phyloP scores from a whole-genome alignment of 2,113 vertebrate species.

The Lontra canadensis region DNA sequence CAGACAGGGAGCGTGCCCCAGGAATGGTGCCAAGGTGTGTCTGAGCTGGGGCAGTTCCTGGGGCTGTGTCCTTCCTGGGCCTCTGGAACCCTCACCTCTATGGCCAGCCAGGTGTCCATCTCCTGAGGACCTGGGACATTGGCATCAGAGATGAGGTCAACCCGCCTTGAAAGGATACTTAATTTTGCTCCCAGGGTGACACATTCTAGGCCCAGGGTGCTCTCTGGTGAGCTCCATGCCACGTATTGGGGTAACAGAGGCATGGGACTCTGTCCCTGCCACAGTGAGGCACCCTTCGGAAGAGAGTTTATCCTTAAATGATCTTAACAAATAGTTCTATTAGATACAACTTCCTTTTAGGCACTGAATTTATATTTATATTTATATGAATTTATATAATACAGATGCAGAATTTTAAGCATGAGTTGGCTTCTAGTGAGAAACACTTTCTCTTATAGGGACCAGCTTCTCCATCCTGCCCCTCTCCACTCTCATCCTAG shows the following conservation, averaged over 20 bases:
- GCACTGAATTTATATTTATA: too few species aligned
- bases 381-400: too few species aligned
- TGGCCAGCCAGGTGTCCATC: background rate
- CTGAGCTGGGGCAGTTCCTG: background rate
- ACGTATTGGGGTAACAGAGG: background rate
- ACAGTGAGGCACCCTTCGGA: background rate
- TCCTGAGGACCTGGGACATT: background rate
- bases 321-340: background rate
- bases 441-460: background rate
- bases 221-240: background rate
- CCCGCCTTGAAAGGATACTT: background rate
- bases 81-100: rapidly evolving
- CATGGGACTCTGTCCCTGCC: too few species aligned
- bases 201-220: too few species aligned
- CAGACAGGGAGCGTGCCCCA: background rate
- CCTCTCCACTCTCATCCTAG: background rate
- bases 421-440: background rate
- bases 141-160: background rate
- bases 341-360: background rate
- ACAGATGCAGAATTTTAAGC: rapidly evolving
- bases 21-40: rapidly evolving
- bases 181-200: background rate
- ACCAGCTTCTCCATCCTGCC: background rate
- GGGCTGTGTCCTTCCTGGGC: background rate
- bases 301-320: background rate